A percentile compares a stretch with the other conserved stretches of the same genome.
Conservation (phyloP, 2,113 vertebrate genomes). For the Microcebus griseorufus region DNA sequence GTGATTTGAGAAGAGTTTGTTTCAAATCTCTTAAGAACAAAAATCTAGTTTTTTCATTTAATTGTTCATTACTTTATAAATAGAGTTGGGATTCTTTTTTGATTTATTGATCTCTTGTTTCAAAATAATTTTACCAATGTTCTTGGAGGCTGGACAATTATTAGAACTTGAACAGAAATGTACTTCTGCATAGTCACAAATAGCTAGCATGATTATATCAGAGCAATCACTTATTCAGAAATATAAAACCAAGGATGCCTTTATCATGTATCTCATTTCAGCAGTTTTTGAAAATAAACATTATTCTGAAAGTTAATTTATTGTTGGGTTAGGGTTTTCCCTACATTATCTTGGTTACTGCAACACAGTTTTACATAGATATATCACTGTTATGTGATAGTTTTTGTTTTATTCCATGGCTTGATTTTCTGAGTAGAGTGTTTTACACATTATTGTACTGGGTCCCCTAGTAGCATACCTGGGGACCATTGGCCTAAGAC, state of each 20-base stretch:
- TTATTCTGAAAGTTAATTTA: slow-evolving; percentile 31
- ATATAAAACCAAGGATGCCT: neutral
- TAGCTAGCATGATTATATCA: neutral
- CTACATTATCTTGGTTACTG: neutral
- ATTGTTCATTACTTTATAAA: slow-evolving; percentile 22
- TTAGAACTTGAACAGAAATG: neutral
- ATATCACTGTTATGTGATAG: neutral
- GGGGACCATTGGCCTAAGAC: neutral
- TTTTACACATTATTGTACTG: neutral
- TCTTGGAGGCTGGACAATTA: slow-evolving; percentile 1
- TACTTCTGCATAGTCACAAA: neutral
- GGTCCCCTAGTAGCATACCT: neutral
- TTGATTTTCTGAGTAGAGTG: neutral
- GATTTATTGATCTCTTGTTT: slow-evolving; percentile 28
- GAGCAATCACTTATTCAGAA: neutral
- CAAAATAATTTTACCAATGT: neutral
- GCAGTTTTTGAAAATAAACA: neutral
- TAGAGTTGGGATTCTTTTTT: neutral
- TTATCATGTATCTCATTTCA: neutral
- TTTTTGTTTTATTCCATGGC: neutral
- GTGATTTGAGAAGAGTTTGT: slow-evolving; percentile 30
- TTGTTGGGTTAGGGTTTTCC: neutral
- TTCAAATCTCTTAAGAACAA: neutral
- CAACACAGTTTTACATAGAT: neutral
- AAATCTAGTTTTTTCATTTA: slow-evolving; percentile 15